Conservation (phyloP, 2,797 vertebrate genomes). For the Chaetophractus vellerosus region DNA sequence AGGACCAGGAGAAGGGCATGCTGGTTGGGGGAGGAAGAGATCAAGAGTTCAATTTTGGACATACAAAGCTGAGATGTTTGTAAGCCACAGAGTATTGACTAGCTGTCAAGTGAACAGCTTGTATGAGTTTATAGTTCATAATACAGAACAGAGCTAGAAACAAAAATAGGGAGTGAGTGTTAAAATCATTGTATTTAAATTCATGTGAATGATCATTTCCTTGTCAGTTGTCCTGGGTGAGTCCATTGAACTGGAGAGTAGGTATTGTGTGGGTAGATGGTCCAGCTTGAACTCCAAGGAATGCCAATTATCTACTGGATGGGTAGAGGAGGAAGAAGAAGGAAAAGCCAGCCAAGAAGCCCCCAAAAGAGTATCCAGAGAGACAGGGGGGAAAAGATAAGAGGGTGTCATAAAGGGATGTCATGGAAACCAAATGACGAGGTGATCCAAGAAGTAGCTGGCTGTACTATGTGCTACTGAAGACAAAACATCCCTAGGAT, state of each 20-base stretch:
- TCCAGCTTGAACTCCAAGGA: background rate
- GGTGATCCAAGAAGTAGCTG: background rate
- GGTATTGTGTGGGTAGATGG: background rate
- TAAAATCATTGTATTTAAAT: too few relatives aligned
- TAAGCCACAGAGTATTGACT: background rate
- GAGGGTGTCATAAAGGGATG: background rate
- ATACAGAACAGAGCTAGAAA: fast-evolving
- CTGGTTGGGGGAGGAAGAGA: background rate
- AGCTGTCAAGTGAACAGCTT: fast-evolving
- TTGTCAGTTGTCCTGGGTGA: too few relatives aligned
- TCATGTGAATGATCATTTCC: background rate
- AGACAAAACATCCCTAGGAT: fast-evolving
- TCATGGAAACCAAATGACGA: background rate
- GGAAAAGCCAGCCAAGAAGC: background rate
- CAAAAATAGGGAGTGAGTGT: background rate
- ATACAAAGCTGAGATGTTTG: background rate
- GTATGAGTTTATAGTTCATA: background rate
- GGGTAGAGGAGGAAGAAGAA: background rate
- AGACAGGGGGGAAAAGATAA: fast-evolving
- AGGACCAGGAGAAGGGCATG: background rate
- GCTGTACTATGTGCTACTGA: fast-evolving
- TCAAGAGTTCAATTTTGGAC: background rate
- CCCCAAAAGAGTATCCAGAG: too few relatives aligned
- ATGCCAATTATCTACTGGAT: too few relatives aligned
- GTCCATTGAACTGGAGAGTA: too few relatives aligned